Percentiles rank a stretch among this genome's conserved stretches.
phyloP scores from a whole-genome alignment of 2,888 invertebrate genomes.

The Apamea anceps region DNA sequence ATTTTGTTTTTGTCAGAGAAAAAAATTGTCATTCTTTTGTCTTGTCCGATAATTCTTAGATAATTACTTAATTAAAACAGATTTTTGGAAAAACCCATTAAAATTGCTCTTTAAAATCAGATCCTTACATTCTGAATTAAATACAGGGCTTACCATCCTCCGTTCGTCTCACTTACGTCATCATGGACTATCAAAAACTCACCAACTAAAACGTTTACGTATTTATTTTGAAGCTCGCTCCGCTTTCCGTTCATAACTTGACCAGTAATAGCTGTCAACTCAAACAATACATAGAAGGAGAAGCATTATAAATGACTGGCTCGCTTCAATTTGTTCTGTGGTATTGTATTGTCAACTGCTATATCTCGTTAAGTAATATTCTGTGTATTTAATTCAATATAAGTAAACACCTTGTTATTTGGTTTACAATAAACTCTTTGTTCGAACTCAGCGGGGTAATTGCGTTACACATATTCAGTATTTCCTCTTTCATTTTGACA shows the following conservation, averaged over 20 bases:
- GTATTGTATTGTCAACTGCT: constrained; percentile 65
- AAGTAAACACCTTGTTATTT: constrained; percentile 24
- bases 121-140: neutral
- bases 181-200: neutral
- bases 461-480: too few relatives aligned
- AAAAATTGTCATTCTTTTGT: neutral
- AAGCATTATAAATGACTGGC: constrained; percentile 68
- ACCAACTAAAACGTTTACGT: neutral
- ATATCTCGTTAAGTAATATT: constrained; percentile 36
- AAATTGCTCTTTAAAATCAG: too few relatives aligned
- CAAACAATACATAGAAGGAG: constrained; percentile 71
- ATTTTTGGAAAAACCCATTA: too few relatives aligned
- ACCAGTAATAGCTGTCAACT: constrained; percentile 67
- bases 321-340: constrained; percentile 73
- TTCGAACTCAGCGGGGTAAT: neutral
- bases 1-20: neutral
- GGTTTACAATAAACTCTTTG: constrained; percentile 10
- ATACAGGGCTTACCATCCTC: too few relatives aligned
- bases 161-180: neutral
- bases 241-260: constrained; percentile 49
- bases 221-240: neutral
- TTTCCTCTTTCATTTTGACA: neutral
- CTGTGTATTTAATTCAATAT: constrained; percentile 39
- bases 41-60: neutral
- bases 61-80: neutral